Conservation (phyloP, 2,888 invertebrate genomes). For the Dioctria rufipes region DNA sequence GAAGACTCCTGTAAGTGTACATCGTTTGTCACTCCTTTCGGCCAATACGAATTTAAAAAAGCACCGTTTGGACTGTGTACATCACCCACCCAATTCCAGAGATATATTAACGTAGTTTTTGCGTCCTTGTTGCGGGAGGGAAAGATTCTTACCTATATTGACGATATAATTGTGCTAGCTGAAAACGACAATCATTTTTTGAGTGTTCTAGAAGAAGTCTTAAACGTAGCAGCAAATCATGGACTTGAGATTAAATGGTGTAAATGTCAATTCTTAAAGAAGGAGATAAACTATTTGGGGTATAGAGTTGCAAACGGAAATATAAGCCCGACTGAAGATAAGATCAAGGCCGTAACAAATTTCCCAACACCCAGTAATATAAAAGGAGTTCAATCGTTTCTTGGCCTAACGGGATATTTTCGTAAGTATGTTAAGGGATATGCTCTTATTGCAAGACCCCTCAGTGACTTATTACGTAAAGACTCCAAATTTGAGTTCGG, state of each 20-base stretch:
- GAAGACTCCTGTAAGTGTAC: neutral
- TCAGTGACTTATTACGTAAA: too few relatives aligned
- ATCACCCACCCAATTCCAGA: neutral
- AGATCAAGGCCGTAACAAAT: neutral
- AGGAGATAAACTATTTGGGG: neutral
- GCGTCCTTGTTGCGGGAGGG: neutral
- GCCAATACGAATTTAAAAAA: neutral
- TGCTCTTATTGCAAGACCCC: too few relatives aligned
- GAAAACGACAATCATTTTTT: neutral
- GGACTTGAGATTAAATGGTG: neutral
- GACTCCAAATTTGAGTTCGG: too few relatives aligned
- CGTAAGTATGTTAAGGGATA: too few relatives aligned
- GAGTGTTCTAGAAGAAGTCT: neutral
- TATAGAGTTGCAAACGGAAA: neutral
- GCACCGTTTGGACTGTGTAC: neutral
- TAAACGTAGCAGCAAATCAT: neutral
- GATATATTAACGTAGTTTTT: neutral
- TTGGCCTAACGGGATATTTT: neutral
- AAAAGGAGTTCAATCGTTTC: neutral
- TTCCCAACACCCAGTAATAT: conserved; percentile 5
- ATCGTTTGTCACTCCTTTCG: neutral
- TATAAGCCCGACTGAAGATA: neutral
- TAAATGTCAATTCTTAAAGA: neutral
- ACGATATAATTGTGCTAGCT: neutral
- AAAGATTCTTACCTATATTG: neutral